Conservation (phyloP, 1,140 invertebrate species). For the Drosophila nebulosa region DNA sequence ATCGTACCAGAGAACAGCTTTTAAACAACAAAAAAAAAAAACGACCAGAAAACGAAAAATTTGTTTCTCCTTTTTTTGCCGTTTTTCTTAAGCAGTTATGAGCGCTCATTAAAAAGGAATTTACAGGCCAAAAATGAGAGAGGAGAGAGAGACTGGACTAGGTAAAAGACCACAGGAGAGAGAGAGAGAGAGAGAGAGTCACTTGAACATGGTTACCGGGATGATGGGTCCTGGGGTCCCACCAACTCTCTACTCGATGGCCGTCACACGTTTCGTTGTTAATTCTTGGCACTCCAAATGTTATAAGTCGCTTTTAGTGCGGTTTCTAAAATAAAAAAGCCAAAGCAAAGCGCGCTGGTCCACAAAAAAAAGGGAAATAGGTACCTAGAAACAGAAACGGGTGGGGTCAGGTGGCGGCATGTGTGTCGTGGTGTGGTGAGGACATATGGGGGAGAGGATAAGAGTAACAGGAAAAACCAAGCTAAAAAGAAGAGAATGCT, state of each 20-base stretch:
- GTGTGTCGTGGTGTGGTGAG: too few species aligned
- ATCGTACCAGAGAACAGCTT: constrained; percentile 75
- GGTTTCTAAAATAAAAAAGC: constrained; percentile 59
- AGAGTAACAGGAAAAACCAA: background rate
- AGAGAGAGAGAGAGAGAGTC: background rate
- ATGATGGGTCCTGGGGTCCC: background rate
- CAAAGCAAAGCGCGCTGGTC: too few species aligned
- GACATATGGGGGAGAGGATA: background rate
- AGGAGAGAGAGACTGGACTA: background rate
- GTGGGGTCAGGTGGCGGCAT: too few species aligned
- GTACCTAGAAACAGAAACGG: constrained; percentile 1
- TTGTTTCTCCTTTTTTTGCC: constrained; percentile 38
- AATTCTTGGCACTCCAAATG: constrained; percentile 79
- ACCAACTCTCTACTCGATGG: background rate
- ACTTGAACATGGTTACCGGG: background rate
- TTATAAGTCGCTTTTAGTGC: constrained; percentile 80
- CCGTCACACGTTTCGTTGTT: constrained; percentile 56
- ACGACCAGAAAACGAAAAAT: constrained; percentile 28
- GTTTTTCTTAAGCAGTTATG: constrained; percentile 65
- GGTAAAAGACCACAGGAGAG: too few species aligned
- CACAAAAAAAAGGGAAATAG: background rate
- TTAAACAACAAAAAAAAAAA: constrained; percentile 51
- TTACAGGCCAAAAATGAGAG: constrained; percentile 45
- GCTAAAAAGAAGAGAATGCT: constrained; percentile 27
- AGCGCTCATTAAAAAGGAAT: constrained; percentile 80